Evolutionary conservation across 2,888 invertebrate genomes (phyloP).

Genomic region (Epsilonema sp.): DNA sequence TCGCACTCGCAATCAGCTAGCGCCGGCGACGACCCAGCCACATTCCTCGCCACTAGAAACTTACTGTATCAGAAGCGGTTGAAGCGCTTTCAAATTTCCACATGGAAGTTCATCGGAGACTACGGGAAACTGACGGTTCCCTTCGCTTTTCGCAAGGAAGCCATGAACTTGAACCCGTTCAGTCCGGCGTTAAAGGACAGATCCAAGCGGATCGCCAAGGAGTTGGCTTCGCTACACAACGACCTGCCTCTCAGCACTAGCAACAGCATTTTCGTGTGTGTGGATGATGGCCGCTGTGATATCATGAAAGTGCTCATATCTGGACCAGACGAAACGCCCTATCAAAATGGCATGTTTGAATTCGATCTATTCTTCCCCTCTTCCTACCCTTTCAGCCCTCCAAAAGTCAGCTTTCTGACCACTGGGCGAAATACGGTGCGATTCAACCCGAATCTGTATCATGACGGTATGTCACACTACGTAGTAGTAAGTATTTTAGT

Average conservation of each 20-base stretch:
- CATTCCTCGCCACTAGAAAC: too few relatives aligned
- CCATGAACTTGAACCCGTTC: slow-evolving; percentile 23
- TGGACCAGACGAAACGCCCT: slow-evolving; percentile 43
- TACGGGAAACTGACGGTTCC: slow-evolving; percentile 18
- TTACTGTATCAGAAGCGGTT: too few relatives aligned
- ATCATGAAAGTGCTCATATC: slow-evolving; percentile 16
- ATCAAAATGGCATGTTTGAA: slow-evolving; percentile 39
- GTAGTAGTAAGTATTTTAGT: too few relatives aligned
- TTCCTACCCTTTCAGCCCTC: slow-evolving; percentile 40
- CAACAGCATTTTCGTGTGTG: slow-evolving; percentile 25
- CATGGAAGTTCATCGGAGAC: slow-evolving; percentile 11
- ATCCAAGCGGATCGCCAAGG: slow-evolving; percentile 20
- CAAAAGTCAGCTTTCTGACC: slow-evolving; percentile 41
- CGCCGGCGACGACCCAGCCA: too few relatives aligned
- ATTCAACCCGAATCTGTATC: slow-evolving; percentile 45
- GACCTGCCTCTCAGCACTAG: slow-evolving; percentile 19
- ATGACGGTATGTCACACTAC: too few relatives aligned
- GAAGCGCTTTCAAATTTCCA: slow-evolving; percentile 12
- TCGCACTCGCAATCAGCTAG: too few relatives aligned
- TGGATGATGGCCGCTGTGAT: slow-evolving; percentile 24
- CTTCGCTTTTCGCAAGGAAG: slow-evolving; percentile 24
- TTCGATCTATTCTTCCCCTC: slow-evolving; percentile 28
- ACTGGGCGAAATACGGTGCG: slow-evolving; percentile 41
- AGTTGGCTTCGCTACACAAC: slow-evolving; percentile 24
- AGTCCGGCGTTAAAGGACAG: slow-evolving; percentile 20